Evolutionary conservation across 2,888 invertebrate species (phyloP).

Genomic region (Ellobium chinense): DNA sequence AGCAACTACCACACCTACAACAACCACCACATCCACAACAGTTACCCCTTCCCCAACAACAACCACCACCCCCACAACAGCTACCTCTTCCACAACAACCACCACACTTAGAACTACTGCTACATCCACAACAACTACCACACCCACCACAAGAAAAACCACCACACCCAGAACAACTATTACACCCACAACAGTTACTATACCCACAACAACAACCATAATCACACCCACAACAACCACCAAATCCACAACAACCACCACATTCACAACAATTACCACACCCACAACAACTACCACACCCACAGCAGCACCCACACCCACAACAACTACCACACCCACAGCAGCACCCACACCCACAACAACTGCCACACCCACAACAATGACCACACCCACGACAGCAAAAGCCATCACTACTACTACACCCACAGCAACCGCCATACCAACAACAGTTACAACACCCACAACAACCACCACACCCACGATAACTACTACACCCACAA

Average conservation of each 20-base stretch:
- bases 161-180: background rate
- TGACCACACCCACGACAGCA: background rate
- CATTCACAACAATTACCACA: too few species aligned
- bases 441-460: too few species aligned
- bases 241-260: background rate
- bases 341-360: background rate
- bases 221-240: background rate
- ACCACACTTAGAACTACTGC: too few species aligned
- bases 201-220: background rate
- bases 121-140: too few species aligned
- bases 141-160: too few species aligned
- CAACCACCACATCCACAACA: constrained; percentile 2
- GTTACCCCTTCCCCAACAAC: background rate
- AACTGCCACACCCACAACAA: background rate
- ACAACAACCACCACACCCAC: too few species aligned
- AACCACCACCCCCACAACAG: background rate
- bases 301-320: background rate
- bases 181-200: too few species aligned
- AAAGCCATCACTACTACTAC: background rate
- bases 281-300: too few species aligned
- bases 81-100: background rate
- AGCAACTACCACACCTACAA: background rate
- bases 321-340: background rate
- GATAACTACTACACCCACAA: too few species aligned
- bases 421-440: background rate